Conservation (phyloP, 2,888 invertebrate species). For the Chaetogeoica ovagalla region DNA sequence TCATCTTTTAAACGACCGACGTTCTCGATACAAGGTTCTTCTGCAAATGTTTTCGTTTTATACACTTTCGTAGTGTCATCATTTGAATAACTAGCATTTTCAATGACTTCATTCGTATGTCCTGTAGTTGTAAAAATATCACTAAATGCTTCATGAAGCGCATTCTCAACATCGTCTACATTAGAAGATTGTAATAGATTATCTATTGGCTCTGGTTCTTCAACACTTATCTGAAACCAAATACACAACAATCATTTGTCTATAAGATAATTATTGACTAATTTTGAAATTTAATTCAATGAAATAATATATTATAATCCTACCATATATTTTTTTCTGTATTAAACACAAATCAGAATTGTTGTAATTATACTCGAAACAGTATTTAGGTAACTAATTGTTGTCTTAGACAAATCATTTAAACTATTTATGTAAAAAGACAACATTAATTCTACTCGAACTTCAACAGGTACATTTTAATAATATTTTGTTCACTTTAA, state of each 20-base stretch:
- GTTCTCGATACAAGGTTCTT: not conserved
- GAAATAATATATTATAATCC: no score
- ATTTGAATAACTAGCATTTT: not conserved
- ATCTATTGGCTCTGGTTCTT: constrained; percentile 38
- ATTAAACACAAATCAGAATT: no score
- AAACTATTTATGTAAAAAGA: no score
- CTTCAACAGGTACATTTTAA: no score
- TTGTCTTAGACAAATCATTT: no score
- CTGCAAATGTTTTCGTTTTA: not conserved
- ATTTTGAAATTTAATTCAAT: no score
- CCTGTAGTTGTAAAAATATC: constrained; percentile 19
- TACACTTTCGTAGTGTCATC: not conserved
- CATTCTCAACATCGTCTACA: constrained; percentile 45
- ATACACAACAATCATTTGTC: not conserved
- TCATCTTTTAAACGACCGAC: not conserved
- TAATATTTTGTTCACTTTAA: no score
- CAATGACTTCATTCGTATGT: not conserved
- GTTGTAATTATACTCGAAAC: no score
- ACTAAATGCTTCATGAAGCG: constrained; percentile 41
- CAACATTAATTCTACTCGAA: no score
- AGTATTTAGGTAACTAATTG: no score
- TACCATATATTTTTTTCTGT: no score
- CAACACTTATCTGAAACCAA: constrained; percentile 25
- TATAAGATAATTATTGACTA: not conserved
- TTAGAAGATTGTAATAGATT: constrained; percentile 6